Base-by-base conservation (phyloP, 2,113 vertebrate species). In the Etheostoma spectabile region DNA sequence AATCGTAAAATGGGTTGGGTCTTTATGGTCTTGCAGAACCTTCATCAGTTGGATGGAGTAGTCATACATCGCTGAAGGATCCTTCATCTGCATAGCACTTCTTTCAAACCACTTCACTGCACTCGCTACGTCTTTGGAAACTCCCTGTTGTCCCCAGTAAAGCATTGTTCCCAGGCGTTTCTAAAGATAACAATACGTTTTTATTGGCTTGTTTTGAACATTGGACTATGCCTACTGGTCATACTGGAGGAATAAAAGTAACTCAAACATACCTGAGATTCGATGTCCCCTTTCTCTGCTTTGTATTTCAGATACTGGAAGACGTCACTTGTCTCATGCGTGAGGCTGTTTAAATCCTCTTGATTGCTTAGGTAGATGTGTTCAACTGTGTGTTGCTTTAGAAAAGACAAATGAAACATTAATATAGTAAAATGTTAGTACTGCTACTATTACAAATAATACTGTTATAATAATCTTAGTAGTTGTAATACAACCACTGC, bases 1-100 rank as follows among this genome's bases (percentile, higher is more conserved):
- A 66, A 64, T 66, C 30, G 16, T 61, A 69, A 82, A 73, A 74
- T 5, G 45, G 55, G 30, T 45, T 33, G 61, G 42, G 11, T 63
- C 42, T 79, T 62, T 77, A 27, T 48, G 15, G 70, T 76, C 55
- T 48, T 49, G 42, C 48, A 62, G 76, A 89, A 97, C 98, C 96
- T 98, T 99, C 88, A 99, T 96, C 49, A 99, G 88, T 13, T 97
- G 87, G 61, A 99, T 95, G 81, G 97, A 93, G 8, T 97, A 98
- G 94, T 99, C 97, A 12, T 97, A 97, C 90, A 99, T 95, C 42
- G 96, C 84, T 0, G 94, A 86, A 0, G 96, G 95, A 67, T 99
- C 96, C 69, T 93, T 95, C 46, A 96, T 97, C 92, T 97, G 96
- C 93, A 93, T 93, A 13, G 97, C 97, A 0, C 96, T 96, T 85